These are phyloP conservation scores for Zhuqinia jingwanae DNA, from an alignment of 2,888 invertebrate species.

Conservation along the genomic window DNA sequence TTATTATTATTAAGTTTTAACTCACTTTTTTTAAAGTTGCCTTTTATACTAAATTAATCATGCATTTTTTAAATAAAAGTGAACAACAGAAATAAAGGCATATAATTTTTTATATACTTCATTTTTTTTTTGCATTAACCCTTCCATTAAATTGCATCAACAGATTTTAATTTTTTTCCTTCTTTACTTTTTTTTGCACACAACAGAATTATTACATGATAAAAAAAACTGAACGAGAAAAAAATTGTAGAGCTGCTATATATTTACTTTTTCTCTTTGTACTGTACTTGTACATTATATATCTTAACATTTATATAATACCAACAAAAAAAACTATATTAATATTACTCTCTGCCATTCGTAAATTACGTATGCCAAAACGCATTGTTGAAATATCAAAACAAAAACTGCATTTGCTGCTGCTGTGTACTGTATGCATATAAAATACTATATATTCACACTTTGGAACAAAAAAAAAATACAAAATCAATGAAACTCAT, in stretches of 20 bases:
- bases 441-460: too few species aligned
- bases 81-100: background rate
- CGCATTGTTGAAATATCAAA: slow-evolving; percentile 41
- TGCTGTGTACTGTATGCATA: slow-evolving; percentile 66
- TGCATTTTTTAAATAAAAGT: background rate
- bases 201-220: slow-evolving; percentile 10
- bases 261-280: too few species aligned
- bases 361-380: slow-evolving; percentile 30
- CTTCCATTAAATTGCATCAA: slow-evolving; percentile 10
- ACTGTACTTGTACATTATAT: slow-evolving; percentile 29
- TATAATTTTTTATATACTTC: background rate
- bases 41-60: background rate
- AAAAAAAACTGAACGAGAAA: background rate
- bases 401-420: slow-evolving; percentile 58
- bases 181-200: slow-evolving; percentile 24
- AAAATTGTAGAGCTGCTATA: slow-evolving; percentile 35
- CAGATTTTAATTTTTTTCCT: slow-evolving; percentile 14
- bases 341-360: slow-evolving; percentile 26
- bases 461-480: slow-evolving; percentile 46
- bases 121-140: slow-evolving; percentile 29
- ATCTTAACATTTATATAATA: background rate
- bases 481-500: slow-evolving; percentile 38
- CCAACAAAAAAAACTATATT: background rate
- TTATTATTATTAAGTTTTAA: background rate
- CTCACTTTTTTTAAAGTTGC: background rate